Evolutionary conservation across 2,797 vertebrate genomes (phyloP).

Genomic region (Strix occidentalis): DNA sequence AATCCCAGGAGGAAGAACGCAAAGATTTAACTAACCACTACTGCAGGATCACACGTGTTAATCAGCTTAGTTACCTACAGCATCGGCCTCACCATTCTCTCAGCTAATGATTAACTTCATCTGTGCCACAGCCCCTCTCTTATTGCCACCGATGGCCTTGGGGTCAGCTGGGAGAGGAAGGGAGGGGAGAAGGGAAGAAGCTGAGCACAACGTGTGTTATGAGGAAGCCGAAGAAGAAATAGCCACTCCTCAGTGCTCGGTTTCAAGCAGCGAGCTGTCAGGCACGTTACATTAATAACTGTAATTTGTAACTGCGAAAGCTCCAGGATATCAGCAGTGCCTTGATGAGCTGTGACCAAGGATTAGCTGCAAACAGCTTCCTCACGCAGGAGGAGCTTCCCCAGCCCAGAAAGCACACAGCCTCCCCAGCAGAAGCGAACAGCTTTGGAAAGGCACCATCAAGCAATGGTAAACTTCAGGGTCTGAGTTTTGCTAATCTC

Average conservation of each 20-base stretch:
- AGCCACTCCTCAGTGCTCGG: background rate
- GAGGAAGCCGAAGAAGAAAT: background rate
- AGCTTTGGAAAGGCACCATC: background rate
- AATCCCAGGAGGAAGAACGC: background rate
- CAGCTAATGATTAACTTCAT: background rate
- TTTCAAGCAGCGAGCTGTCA: background rate
- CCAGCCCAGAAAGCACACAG: background rate
- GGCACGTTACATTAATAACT: background rate
- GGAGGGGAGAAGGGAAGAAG: background rate
- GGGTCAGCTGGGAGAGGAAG: background rate
- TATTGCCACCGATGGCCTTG: background rate
- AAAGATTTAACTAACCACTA: background rate
- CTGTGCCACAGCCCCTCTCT: background rate
- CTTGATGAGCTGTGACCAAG: background rate
- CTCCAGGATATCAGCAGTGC: background rate
- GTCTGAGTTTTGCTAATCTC: background rate
- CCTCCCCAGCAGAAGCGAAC: background rate
- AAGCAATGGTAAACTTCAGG: accelerated
- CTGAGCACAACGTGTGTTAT: background rate
- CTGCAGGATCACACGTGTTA: background rate
- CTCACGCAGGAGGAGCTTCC: accelerated
- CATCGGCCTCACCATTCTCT: accelerated
- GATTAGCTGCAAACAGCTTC: background rate
- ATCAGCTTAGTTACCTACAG: background rate
- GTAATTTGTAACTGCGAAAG: background rate